A percentile compares a stretch with the other conserved stretches of the same genome.
These are phyloP conservation scores for Isoperla grammatica DNA, from an alignment of 2,888 invertebrate species.

Conservation along the genomic window DNA sequence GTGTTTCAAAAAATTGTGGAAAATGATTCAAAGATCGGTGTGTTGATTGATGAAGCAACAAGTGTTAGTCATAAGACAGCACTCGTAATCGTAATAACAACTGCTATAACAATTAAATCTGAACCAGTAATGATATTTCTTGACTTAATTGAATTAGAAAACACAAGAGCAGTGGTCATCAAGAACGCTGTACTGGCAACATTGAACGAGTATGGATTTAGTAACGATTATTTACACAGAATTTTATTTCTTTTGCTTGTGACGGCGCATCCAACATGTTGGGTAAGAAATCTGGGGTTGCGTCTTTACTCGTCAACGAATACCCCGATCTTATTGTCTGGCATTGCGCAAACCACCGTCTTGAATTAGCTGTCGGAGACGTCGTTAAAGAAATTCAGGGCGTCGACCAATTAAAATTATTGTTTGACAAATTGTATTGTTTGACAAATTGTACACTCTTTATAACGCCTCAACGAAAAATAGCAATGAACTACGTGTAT, in stretches of 20 bases:
- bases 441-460: slow-evolving; percentile 23
- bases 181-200: not conserved
- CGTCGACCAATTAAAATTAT: slow-evolving; percentile 27
- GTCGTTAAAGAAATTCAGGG: slow-evolving; percentile 25
- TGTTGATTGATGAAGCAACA: not conserved
- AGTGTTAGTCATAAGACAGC: slow-evolving; percentile 1
- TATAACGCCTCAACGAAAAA: slow-evolving; percentile 28
- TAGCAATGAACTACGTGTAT: slow-evolving; percentile 21
- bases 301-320: slow-evolving; percentile 19
- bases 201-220: slow-evolving; percentile 4
- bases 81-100: not conserved
- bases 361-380: slow-evolving; percentile 26
- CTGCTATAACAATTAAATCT: not conserved
- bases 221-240: slow-evolving; percentile 22
- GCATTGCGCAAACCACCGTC: slow-evolving; percentile 27
- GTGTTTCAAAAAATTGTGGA: not conserved
- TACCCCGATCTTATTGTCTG: slow-evolving; percentile 25
- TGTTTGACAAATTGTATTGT: no score
- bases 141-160: not conserved
- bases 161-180: not conserved
- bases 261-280: slow-evolving; percentile 24
- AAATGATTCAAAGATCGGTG: not conserved
- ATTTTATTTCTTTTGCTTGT: slow-evolving; percentile 21
- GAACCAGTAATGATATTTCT: not conserved
- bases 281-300: slow-evolving; percentile 29